Evolutionary conservation across 2,113 vertebrate genomes (phyloP), one percentile per base, ranked within the genome.

Genomic region (Tragelaphus buxtoni): DNA sequence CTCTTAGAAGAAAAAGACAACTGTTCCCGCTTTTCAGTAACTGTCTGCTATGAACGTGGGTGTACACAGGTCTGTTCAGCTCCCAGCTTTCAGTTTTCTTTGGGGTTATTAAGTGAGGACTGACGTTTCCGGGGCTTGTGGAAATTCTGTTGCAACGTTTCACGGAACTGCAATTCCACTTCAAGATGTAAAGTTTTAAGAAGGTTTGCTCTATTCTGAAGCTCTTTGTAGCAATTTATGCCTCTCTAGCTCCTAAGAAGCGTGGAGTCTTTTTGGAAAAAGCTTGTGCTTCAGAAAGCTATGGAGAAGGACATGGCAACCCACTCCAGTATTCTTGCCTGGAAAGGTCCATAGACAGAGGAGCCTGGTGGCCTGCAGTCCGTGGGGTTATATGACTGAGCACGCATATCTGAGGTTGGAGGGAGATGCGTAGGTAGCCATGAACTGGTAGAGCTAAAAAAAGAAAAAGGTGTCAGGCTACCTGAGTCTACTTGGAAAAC

Each of bases 181-280:
- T 30, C 1, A 45, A 47, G 28, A 17, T 47, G 24, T 45, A 16
- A 47, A 45, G 12, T 8, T 76, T 76, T 30, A 76, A 7, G 7
- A 30, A 77, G 2, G 4, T 5, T 22, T 11, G 14, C 9, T 0
- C 6, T 9, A 1, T 1, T 39, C 35, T 0, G 4, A 30, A 3
- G 3, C 56, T 47, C 32, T 10, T 4, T 4, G 1, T 16, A 5
- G 47, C 35, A 0, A 1, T 45, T 0, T 6, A 0, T 1, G n/a
- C 39, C 30, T 65, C 13, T 30, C 20, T 32, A 2, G 72, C 47
- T 3, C 7, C 39, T 9, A 24, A 0, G 69, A 61, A 8, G 39
- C 17, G 0, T 6, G 0, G 1, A 28, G 9, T 0, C 14, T 12
- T 17, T 65, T 39, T 24, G 5, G 4, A 2, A 9, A 32, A 79